phyloP scores from a whole-genome alignment of 2,113 vertebrate species.

The Raphicerus campestris region DNA sequence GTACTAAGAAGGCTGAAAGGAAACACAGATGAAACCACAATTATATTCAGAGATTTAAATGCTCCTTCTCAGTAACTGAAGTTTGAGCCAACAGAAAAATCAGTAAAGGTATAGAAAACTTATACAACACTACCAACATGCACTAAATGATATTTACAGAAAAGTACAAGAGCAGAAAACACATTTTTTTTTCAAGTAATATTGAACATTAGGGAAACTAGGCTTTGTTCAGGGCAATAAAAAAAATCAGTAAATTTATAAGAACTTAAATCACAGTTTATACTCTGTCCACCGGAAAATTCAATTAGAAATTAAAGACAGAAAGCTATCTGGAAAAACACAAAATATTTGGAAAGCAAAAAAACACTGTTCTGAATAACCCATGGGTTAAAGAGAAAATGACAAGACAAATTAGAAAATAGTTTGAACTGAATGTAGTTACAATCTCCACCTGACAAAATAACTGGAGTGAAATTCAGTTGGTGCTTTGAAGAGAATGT shows the following conservation, averaged over 20 bases:
- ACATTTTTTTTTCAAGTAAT: neutral
- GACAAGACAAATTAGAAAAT: neutral
- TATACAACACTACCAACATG: neutral
- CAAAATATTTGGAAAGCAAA: constrained; percentile 4
- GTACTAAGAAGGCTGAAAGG: neutral
- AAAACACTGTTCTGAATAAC: neutral
- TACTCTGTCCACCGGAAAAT: neutral
- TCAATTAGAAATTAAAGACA: constrained; percentile 25
- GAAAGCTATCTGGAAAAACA: neutral
- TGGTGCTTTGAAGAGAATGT: neutral
- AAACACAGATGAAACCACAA: neutral
- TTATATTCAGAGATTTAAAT: neutral
- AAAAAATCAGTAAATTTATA: neutral
- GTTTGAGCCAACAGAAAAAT: constrained; percentile 15
- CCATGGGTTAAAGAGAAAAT: neutral
- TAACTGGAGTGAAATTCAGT: neutral
- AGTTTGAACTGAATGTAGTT: neutral
- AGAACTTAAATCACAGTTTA: neutral
- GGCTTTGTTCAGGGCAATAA: neutral
- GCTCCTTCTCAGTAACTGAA: neutral
- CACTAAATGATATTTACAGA: neutral
- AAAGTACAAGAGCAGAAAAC: neutral
- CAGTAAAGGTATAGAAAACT: neutral
- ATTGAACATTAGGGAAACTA: neutral
- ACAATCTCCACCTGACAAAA: neutral